phyloP scores from a whole-genome alignment of 2,888 invertebrate species.

The Catocala fraxini region DNA sequence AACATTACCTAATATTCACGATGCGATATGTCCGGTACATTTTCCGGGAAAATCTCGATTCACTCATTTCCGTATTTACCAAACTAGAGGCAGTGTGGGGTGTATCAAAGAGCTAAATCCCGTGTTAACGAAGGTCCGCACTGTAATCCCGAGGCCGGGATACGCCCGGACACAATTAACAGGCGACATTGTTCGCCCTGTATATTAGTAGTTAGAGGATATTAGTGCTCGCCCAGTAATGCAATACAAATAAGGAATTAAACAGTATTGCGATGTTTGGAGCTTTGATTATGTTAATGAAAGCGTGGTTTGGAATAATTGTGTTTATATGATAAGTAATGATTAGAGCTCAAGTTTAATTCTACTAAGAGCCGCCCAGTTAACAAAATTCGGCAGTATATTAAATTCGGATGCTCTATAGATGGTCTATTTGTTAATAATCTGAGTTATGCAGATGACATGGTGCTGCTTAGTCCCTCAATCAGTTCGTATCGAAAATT shows the following conservation, averaged over 20 bases:
- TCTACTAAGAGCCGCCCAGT: no score
- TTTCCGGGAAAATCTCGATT: slow-evolving; percentile 38
- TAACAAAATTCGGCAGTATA: no score
- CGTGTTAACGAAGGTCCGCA: slow-evolving; percentile 72
- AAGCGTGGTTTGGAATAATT: no score
- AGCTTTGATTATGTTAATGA: neutral
- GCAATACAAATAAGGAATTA: slow-evolving; percentile 8
- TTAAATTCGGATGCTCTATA: no score
- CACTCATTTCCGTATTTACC: slow-evolving; percentile 42
- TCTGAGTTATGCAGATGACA: no score
- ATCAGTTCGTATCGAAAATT: no score
- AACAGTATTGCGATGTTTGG: neutral
- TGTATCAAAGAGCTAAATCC: slow-evolving; percentile 71
- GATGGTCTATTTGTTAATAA: no score
- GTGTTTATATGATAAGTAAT: no score
- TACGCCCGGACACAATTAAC: slow-evolving; percentile 70
- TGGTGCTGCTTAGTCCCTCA: no score
- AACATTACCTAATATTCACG: slow-evolving; percentile 23
- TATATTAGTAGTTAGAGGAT: slow-evolving; percentile 43
- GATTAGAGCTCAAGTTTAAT: no score
- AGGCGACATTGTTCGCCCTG: slow-evolving; percentile 57
- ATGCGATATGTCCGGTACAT: slow-evolving; percentile 13
- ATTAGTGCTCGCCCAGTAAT: slow-evolving; percentile 9
- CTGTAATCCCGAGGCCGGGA: slow-evolving; percentile 64
- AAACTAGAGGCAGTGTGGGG: slow-evolving; percentile 37